Conservation (phyloP, 64 coral and sea anemone species). For the Pocillopora damicornis region DNA sequence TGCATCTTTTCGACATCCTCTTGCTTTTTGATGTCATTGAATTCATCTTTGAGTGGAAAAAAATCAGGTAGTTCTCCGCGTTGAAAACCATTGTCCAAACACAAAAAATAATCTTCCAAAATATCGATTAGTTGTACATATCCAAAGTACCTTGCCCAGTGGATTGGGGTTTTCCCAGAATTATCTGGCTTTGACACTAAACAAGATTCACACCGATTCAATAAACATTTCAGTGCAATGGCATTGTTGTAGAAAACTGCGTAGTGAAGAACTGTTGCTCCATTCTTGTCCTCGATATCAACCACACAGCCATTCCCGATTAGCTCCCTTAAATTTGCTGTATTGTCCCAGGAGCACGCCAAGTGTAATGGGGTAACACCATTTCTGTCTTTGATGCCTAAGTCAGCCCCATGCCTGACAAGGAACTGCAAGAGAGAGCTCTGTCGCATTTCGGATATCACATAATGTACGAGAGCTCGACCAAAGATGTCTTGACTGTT, state of each 20-base stretch:
- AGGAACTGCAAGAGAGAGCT: slow-evolving; percentile 14
- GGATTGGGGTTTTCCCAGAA: slow-evolving; percentile 3
- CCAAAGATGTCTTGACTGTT: slow-evolving; percentile 34
- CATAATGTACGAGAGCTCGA: not conserved
- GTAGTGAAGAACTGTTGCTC: slow-evolving; percentile 26
- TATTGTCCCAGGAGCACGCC: slow-evolving; percentile 8
- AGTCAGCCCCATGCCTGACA: not conserved
- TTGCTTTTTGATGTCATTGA: not conserved
- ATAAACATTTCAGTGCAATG: slow-evolving; percentile 2
- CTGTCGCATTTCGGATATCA: slow-evolving; percentile 2
- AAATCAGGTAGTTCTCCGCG: not conserved
- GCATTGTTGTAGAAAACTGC: slow-evolving; percentile 10
- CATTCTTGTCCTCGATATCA: slow-evolving; percentile 11
- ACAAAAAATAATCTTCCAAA: slow-evolving; percentile 7
- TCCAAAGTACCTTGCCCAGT: slow-evolving; percentile 23
- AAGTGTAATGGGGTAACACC: slow-evolving; percentile 19
- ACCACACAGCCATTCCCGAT: not conserved
- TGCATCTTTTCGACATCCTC: slow-evolving; percentile 25
- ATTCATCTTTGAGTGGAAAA: slow-evolving; percentile 18
- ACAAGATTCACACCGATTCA: not conserved
- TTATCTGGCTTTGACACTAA: slow-evolving; percentile 9
- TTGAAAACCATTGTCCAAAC: not conserved
- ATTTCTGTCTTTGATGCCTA: slow-evolving; percentile 22
- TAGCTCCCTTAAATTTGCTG: slow-evolving; percentile 3
- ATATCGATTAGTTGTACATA: slow-evolving; percentile 1